Base-by-base conservation (phyloP, 2,888 invertebrate species). In the Rhyacophila evoluta region DNA sequence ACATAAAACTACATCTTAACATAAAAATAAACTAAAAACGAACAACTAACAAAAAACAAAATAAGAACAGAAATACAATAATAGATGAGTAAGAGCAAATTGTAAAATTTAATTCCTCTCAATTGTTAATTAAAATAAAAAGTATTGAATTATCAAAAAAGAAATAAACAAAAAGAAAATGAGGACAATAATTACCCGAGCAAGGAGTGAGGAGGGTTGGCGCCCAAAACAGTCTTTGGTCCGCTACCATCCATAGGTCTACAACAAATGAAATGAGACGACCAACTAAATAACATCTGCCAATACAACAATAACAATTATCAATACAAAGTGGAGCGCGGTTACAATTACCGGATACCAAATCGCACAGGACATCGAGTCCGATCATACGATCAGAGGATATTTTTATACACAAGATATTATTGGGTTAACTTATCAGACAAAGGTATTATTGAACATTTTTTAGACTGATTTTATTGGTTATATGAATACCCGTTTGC, bases 161-260 rank as follows among this genome's bases (percentile, higher is more conserved):
- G 76, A 83, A 83, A 83, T 82, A 83, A 84, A 85, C 81, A 83
- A 82, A 83, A 83, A 83, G 83, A 83, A 83, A 84, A 84, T 71
- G 55, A 55, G 55, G 55, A 75, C 71, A 78, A 89, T 89, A 91
- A 91, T 92, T 92, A 92, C 92, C 92, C 92, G 88, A 92, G 91
- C 87, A 88, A 87, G 87, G 89, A 86, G 91, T 91, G 92, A 88
- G 90, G 92, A 89, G 90, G 89, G 85, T 87, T 89, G 88, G 88
- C 89, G 84, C 88, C 89, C 89, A 89, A 89, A 83, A 89, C 90
- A 89, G 89, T 89, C 89, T 90, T 90, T 88, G 89, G 89, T 79
- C 89, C 87, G 83, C 88, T 88, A 85, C 89, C 89, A 85, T 90
- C 92, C 91, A 92, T 89, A 85, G 92, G 92, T 91, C 92, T 92